These are phyloP conservation scores for Trichogramma evanescens DNA, from an alignment of 2,888 invertebrate species.

Conservation along the genomic window DNA sequence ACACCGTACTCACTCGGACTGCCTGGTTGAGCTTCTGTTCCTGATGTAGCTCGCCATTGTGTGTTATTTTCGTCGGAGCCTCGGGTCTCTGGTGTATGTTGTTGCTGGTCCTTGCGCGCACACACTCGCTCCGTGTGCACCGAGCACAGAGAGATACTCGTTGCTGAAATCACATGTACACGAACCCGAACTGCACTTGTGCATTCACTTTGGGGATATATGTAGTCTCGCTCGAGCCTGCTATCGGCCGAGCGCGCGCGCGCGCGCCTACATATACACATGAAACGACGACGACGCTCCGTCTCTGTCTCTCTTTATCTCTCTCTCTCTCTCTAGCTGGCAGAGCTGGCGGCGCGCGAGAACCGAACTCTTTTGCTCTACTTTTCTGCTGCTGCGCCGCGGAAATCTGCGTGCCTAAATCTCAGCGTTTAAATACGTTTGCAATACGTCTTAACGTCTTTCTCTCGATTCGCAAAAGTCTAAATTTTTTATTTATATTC, in stretches of 20 bases:
- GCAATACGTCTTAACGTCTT: too few species aligned
- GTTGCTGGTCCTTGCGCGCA: neutral
- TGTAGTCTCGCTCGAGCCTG: neutral
- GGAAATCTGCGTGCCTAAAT: too few species aligned
- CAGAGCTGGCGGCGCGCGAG: too few species aligned
- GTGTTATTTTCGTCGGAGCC: neutral
- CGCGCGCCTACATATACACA: neutral
- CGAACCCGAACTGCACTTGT: neutral
- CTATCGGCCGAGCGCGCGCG: neutral
- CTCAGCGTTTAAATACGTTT: too few species aligned
- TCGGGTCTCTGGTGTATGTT: neutral
- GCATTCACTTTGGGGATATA: neutral
- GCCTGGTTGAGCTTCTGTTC: slow-evolving; percentile 42
- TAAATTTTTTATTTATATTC: too few species aligned
- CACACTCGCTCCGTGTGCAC: neutral
- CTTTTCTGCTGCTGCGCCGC: too few species aligned
- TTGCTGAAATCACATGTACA: neutral
- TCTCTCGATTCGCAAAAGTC: too few species aligned
- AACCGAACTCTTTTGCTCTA: too few species aligned
- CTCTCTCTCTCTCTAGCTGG: too few species aligned
- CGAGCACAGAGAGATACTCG: neutral
- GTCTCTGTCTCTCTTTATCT: slow-evolving; percentile 3
- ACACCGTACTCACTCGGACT: slow-evolving; percentile 48
- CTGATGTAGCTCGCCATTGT: slow-evolving; percentile 44
- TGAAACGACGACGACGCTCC: neutral